Base-by-base conservation (phyloP, 2,888 invertebrate species). In the Agrochola lychnidis region DNA sequence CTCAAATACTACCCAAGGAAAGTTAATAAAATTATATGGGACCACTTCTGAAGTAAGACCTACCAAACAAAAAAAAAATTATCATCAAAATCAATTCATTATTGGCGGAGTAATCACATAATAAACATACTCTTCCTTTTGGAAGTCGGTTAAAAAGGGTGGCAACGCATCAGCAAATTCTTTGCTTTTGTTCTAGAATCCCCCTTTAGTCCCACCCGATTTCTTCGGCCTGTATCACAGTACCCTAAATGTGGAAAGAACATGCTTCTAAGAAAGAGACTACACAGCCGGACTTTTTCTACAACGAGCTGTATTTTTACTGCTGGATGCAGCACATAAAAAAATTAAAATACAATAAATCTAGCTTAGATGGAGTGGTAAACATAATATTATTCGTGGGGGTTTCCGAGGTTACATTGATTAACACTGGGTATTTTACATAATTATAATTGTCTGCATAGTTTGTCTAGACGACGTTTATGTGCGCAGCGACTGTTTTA, bases 331-430 rank as follows among this genome's bases (percentile, higher is more conserved):
- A 42, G 42, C 7, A 25, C 25, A 45, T 30, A 30, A 62, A 64
- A 59, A 7, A 19, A 45, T 45, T 45, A 25, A 48, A 22, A 59
- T 48, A 16, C 10, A 61, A 72, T 59, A 19, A 22, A 70, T 70
- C 30, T 25, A 48, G 57, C 16, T 42, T 5, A 42, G 5, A n/a
- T 51, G 4, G 40, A 48, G 36, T 66, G 40, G 40, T 76, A 10
- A 45, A 57, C 14, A 66, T 42, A 68, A 69, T 70, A 36, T 2
- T 25, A 45, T 53, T 59, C n/a, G 25, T 25, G 36, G 61, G 42
- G 22, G 0, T 70, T 78, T 4, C 70, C 53, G 25, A 70, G 69
- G 51, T 69, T 77, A 76, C 19, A 77, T 61, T 77, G 16, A 61
- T 76, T 76, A 25, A 70, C 53, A 25, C 36, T 78, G 22, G 45